These are phyloP conservation scores for Meliscaeva auricollis DNA, from an alignment of 2,888 invertebrate species.

Conservation along the genomic window DNA sequence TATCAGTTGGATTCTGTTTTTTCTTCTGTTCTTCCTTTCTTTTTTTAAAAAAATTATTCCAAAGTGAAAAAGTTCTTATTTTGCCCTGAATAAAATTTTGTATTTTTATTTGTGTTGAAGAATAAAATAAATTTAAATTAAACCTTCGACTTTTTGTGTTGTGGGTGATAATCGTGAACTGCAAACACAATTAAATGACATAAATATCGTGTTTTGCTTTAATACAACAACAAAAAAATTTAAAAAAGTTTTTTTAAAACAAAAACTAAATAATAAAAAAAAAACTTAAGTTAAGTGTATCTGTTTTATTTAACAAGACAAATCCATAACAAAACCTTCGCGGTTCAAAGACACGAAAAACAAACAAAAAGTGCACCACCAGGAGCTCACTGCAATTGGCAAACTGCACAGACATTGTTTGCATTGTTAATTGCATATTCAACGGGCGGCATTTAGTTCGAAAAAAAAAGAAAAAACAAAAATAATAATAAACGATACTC, in stretches of 20 bases:
- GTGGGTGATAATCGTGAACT: conserved; percentile 69
- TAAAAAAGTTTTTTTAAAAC: conserved; percentile 1
- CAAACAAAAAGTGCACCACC: conserved; percentile 68
- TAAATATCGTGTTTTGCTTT: conserved; percentile 27
- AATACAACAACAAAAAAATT: neutral
- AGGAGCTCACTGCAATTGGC: conserved; percentile 62
- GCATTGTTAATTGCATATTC: conserved; percentile 69
- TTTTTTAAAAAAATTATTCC: neutral
- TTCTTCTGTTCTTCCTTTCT: neutral
- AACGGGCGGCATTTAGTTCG: conserved; percentile 35
- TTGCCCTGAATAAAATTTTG: conserved; percentile 1
- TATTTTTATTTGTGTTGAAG: neutral
- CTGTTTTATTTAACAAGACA: conserved; percentile 42
- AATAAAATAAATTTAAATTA: conserved; percentile 1
- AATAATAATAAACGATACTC: neutral
- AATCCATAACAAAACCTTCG: conserved; percentile 60
- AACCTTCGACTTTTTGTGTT: conserved; percentile 26
- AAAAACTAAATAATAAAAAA: too few relatives aligned
- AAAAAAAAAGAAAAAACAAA: conserved; percentile 16
- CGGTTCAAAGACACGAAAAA: conserved; percentile 54
- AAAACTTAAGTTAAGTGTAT: conserved; percentile 20
- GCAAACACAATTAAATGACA: conserved; percentile 62
- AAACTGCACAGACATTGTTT: conserved; percentile 72
- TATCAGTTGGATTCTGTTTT: conserved; percentile 67
- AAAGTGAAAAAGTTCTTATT: conserved; percentile 32